phyloP scores from a whole-genome alignment of 1,140 invertebrate species.

The Drosophila nannoptera region DNA sequence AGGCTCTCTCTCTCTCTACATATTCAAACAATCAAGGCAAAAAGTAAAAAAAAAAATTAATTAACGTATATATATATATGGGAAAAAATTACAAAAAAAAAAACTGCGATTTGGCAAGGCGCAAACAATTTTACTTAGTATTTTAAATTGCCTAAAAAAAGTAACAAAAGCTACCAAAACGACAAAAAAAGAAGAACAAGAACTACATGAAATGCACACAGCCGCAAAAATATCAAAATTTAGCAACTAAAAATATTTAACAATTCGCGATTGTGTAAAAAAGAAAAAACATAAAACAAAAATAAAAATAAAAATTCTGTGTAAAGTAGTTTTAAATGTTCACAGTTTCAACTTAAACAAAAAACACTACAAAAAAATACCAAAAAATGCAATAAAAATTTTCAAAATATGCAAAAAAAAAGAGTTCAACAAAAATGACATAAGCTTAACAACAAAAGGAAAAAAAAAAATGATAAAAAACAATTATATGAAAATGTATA shows the following conservation, averaged over 20 bases:
- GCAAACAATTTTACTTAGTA: conserved; percentile 70
- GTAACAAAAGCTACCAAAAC: conserved; percentile 33
- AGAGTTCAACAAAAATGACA: conserved; percentile 49
- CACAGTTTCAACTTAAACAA: conserved; percentile 61
- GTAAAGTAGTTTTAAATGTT: conserved; percentile 77
- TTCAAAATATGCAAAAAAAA: conserved; percentile 68
- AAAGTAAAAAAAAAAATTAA: conserved; percentile 39
- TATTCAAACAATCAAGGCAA: conserved; percentile 67
- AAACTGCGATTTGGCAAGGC: conserved; percentile 36
- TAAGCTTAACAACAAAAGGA: conserved; percentile 42
- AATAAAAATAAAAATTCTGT: conserved; percentile 45
- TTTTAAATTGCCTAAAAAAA: conserved; percentile 65
- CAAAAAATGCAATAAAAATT: conserved; percentile 69
- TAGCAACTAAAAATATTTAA: conserved; percentile 50
- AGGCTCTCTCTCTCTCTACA: neutral
- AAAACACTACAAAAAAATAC: conserved; percentile 31
- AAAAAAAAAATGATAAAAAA: conserved; percentile 30
- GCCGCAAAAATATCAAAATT: conserved; percentile 68
- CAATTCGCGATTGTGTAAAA: conserved; percentile 62
- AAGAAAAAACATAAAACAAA: conserved; percentile 21
- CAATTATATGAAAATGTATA: conserved; percentile 44
- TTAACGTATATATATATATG: neutral
- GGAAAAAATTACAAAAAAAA: conserved; percentile 1
- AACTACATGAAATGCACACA: conserved; percentile 8
- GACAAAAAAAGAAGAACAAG: conserved; percentile 27